These are phyloP conservation scores for Caenorhabditis remanei DNA, from an alignment of 1,140 invertebrate species.

Conservation along the genomic window DNA sequence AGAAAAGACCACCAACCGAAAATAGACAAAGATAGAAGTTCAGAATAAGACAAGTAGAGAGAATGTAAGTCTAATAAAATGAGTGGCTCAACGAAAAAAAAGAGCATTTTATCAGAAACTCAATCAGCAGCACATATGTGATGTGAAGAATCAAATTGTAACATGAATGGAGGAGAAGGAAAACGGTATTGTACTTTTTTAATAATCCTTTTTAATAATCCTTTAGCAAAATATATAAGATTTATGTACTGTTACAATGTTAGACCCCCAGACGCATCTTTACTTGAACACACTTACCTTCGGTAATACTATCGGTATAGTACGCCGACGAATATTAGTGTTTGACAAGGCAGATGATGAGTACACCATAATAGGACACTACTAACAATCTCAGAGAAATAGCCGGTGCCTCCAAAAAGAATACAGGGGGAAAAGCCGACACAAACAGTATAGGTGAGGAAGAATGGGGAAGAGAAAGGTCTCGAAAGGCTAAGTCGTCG, in stretches of 20 bases:
- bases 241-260: too few species aligned
- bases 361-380: conserved; percentile 26
- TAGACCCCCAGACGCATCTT: too few species aligned
- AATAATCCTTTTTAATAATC: too few species aligned
- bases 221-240: too few species aligned
- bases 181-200: too few species aligned
- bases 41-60: too few species aligned
- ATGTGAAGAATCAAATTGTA: too few species aligned
- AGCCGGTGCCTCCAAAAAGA: conserved; percentile 14
- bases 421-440: conserved; percentile 16
- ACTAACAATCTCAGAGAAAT: conserved; percentile 16
- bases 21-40: neutral
- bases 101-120: too few species aligned
- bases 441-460: conserved; percentile 39
- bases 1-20: neutral
- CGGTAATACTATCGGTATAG: neutral
- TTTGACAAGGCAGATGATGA: conserved; percentile 43
- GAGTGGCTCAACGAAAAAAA: too few species aligned
- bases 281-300: neutral
- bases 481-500: conserved; percentile 44
- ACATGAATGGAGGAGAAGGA: too few species aligned
- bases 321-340: conserved; percentile 29
- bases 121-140: too few species aligned
- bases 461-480: neutral
- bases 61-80: too few species aligned